Base-by-base conservation (phyloP, 2,113 vertebrate species). In the Grammomys surdaster region DNA sequence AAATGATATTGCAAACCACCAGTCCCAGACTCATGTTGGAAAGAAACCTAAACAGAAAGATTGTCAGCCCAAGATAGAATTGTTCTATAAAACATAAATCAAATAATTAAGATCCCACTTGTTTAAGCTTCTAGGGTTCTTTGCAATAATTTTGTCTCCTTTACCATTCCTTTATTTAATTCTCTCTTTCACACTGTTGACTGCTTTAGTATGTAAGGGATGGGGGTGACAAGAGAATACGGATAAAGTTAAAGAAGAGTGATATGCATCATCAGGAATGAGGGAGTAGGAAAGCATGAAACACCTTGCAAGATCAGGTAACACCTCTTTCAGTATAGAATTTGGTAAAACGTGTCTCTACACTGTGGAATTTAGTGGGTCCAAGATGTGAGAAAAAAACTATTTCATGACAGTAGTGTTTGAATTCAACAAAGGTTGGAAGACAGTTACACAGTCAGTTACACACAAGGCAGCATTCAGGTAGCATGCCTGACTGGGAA, bases 21-120 rank as follows among this genome's bases (percentile, higher is more conserved):
- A 86, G 67, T 93, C 95, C 48, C 60, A 93, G 56, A 89, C 56
- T 69, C n/a, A 48, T 26, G 4, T 67, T 60, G 12, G 19, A 7
- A 95, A 85, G 28, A 95, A 48, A 40, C 19, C 13, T 67, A 90
- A 87, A 48, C 2, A 82, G 33, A 89, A 93, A 90, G 48, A 76
- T 51, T 94, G 72, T 67, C 48, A 92, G 70, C 17, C 63, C 43
- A 92, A 70, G 76, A 75, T 84, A 89, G 1, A 86, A 87, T 46
- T 88, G 46, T 92, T 93, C 43, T 40, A 54, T 77, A 28, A 93
- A 94, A 91, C 73, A 67, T 77, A 91, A 85, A 58, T 87, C 89
- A 93, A 96, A 87, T 82, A 88, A 92, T 88, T 78, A 82, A 81
- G 75, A 28, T 51, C 20, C 33, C 90, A 90, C 70, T 97, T 95